Conservation (phyloP, 2,888 invertebrate species). For the Acanthosepion pharaonis region DNA sequence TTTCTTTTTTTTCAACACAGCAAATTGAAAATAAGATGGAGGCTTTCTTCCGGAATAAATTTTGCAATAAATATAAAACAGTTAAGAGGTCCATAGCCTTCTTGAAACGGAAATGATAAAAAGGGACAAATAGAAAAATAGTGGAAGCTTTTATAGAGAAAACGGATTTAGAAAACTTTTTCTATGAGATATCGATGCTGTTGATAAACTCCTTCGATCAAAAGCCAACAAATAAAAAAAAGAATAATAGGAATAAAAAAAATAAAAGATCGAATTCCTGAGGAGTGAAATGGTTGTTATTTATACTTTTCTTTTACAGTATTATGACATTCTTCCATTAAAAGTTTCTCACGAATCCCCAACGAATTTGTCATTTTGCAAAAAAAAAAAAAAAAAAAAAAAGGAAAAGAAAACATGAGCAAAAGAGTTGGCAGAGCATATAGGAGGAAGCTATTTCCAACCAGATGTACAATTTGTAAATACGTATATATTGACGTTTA, state of each 20-base stretch:
- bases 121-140: neutral
- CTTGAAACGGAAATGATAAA: slow-evolving; percentile 18
- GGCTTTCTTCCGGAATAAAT: neutral
- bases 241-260: no score
- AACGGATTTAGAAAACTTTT: neutral
- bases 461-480: neutral
- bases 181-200: no score
- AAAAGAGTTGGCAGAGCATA: neutral
- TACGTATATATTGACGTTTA: neutral
- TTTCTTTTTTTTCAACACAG: neutral
- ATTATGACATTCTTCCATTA: no score
- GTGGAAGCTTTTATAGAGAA: neutral
- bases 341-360: no score
- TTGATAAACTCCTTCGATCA: no score
- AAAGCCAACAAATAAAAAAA: no score
- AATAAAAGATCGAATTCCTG: no score
- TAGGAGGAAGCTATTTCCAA: neutral
- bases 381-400: no score
- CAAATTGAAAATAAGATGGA: neutral
- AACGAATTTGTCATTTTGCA: no score
- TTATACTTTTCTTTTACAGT: no score
- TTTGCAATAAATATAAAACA: neutral
- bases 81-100: neutral
- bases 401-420: no score
- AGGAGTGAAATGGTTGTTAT: no score